Evolutionary conservation across 1,140 invertebrate species (phyloP).

Genomic region (Cyclina sinensis): DNA sequence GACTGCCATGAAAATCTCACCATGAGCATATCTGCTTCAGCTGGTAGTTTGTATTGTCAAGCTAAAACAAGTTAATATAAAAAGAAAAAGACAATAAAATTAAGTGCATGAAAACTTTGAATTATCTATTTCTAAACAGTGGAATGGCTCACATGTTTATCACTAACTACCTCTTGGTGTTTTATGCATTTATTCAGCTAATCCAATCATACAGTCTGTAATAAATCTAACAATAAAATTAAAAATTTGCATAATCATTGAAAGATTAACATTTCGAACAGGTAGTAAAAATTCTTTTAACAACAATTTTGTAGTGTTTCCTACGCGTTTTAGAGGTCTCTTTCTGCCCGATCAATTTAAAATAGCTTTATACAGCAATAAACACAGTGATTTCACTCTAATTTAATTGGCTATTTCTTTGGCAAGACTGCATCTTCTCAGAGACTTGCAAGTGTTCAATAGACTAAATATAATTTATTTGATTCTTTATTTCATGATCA

Average conservation of each 20-base stretch:
- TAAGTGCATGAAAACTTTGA: too few species aligned
- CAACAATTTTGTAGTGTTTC: background rate
- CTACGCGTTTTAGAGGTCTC: background rate
- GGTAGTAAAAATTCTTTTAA: background rate
- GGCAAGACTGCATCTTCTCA: too few species aligned
- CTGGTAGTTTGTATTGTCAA: too few species aligned
- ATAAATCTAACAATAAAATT: background rate
- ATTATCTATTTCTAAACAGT: background rate
- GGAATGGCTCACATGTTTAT: background rate
- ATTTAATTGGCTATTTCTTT: background rate
- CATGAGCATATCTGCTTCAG: too few species aligned
- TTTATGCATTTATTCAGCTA: background rate
- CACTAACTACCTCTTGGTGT: background rate
- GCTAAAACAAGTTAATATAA: too few species aligned
- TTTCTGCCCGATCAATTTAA: background rate
- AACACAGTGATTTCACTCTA: background rate
- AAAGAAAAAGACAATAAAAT: too few species aligned
- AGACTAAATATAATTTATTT: too few species aligned
- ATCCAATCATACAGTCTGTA: background rate
- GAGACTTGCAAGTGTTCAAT: too few species aligned
- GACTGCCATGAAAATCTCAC: too few species aligned
- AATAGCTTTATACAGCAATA: background rate
- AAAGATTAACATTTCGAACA: background rate
- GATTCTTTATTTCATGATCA: too few species aligned
- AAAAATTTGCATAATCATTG: constrained; percentile 8